A percentile compares a stretch with the other conserved stretches of the same genome.
Conservation (phyloP, 64 coral and sea anemone species). For the Stylophora pistillata region DNA sequence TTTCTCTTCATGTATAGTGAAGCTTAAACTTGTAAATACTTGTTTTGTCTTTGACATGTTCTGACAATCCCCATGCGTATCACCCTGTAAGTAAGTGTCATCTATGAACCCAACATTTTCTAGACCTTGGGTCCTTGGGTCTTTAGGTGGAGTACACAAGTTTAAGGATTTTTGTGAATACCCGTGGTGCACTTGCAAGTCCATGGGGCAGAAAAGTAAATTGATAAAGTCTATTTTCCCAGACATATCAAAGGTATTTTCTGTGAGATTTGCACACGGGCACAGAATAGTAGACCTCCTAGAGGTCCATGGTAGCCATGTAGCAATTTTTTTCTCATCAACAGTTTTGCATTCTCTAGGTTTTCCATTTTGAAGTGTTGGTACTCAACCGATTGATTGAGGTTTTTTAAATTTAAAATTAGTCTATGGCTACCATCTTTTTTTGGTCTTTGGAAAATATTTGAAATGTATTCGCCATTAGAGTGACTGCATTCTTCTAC, state of each 20-base stretch:
- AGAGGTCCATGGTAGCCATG: constrained; percentile 10
- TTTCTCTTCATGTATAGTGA: too few relatives aligned
- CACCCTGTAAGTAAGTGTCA: too few relatives aligned
- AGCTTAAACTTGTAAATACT: too few relatives aligned
- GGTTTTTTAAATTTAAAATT: background rate
- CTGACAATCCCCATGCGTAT: too few relatives aligned
- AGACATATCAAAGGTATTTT: constrained; percentile 36
- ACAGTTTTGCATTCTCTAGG: background rate
- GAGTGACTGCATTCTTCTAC: too few relatives aligned
- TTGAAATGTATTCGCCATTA: background rate
- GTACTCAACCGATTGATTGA: constrained; percentile 13
- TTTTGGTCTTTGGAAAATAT: constrained; percentile 39
- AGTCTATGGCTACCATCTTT: constrained; percentile 41
- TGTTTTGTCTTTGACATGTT: too few relatives aligned
- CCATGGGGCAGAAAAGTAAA: constrained; percentile 42
- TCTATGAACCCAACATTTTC: too few relatives aligned
- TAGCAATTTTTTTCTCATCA: constrained; percentile 31
- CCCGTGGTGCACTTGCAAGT: constrained; percentile 19
- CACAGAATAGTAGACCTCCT: background rate
- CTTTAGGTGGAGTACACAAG: too few relatives aligned
- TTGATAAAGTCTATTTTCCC: constrained; percentile 13
- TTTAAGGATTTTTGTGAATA: constrained; percentile 54
- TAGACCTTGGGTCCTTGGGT: too few relatives aligned
- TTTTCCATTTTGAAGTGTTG: constrained; percentile 15
- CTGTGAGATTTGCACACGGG: background rate